Conservation (phyloP, 1,140 invertebrate species). For the Mya arenaria region DNA sequence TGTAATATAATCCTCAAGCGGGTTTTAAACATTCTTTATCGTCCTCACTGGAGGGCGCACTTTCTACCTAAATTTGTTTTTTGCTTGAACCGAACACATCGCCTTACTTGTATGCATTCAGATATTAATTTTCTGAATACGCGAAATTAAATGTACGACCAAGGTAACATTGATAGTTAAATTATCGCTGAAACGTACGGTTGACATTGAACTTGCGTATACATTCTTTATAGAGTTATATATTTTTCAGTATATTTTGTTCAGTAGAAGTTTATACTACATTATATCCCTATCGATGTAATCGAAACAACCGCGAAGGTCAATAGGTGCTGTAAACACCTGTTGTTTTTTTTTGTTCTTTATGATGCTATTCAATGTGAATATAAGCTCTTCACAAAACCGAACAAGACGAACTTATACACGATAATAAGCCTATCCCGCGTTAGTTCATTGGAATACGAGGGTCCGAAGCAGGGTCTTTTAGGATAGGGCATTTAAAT, state of each 20-base stretch:
- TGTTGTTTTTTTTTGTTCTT: neutral
- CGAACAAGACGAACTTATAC: neutral
- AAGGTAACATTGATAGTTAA: no score
- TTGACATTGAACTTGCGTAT: neutral
- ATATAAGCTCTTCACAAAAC: neutral
- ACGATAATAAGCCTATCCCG: neutral
- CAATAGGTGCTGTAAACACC: neutral
- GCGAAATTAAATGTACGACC: no score
- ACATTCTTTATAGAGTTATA: neutral
- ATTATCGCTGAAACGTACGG: neutral
- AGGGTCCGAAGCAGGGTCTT: neutral
- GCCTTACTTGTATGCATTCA: no score
- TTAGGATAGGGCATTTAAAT: neutral
- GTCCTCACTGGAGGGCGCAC: no score
- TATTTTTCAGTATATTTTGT: neutral
- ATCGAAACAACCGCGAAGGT: neutral
- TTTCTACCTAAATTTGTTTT: no score
- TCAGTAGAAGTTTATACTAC: neutral
- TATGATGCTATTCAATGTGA: neutral
- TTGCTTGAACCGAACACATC: no score
- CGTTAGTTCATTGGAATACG: neutral
- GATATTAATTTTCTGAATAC: no score
- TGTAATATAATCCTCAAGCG: no score
- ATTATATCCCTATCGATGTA: neutral
- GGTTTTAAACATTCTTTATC: no score